Conservation (phyloP, 2,113 vertebrate genomes). For the Poeciliopsis occidentalis region DNA sequence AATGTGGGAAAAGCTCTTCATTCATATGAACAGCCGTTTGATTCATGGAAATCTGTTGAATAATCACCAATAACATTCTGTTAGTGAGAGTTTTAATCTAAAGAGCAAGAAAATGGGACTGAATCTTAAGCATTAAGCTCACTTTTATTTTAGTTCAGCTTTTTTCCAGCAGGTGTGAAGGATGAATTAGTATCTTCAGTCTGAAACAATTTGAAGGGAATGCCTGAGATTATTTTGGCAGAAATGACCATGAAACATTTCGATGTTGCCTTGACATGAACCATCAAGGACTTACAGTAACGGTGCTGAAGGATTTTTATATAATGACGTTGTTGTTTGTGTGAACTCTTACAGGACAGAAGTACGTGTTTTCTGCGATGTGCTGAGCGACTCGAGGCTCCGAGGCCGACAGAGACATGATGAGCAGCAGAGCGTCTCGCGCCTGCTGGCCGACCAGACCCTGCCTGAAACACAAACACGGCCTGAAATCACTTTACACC, state of each 20-base stretch:
- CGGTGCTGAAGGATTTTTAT: neutral
- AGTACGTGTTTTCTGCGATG: conserved; percentile 93
- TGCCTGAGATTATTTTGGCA: neutral
- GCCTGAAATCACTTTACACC: neutral
- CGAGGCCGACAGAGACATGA: conserved; percentile 93
- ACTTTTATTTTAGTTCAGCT: neutral
- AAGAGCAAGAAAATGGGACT: no score
- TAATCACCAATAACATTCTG: neutral
- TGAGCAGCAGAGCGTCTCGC: conserved; percentile 90
- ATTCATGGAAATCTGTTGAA: conserved; percentile 20
- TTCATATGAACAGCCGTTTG: conserved; percentile 12
- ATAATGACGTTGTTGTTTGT: neutral
- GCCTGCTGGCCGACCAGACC: conserved; percentile 90
- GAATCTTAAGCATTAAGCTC: no score
- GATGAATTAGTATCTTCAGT: neutral
- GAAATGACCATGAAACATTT: neutral
- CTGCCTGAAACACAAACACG: conserved; percentile 76
- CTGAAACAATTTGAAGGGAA: neutral
- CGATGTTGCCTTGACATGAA: neutral
- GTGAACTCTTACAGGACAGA: conserved; percentile 90
- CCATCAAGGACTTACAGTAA: neutral
- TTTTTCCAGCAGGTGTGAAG: neutral
- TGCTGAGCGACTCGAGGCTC: conserved; percentile 88
- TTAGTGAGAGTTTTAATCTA: neutral
- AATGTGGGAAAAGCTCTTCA: conserved; percentile 10